Conservation (phyloP, 1,140 invertebrate species). For the Sipha flava region DNA sequence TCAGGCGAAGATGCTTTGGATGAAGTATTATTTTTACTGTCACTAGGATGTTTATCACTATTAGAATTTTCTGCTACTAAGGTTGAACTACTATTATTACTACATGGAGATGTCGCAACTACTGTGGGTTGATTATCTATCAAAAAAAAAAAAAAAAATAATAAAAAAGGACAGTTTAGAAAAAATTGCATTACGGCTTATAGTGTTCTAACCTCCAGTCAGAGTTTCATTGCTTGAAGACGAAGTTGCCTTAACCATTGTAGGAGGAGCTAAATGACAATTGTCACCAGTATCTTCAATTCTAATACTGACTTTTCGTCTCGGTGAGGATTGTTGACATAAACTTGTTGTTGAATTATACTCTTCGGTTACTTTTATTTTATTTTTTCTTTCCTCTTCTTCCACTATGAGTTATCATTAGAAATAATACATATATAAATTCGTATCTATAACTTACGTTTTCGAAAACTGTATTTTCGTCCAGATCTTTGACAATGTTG, state of each 20-base stretch:
- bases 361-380: neutral
- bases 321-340: conserved; percentile 35
- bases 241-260: conserved; percentile 55
- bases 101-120: conserved; percentile 4
- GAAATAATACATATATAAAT: neutral
- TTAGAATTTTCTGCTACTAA: conserved; percentile 12
- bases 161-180: neutral
- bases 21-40: neutral
- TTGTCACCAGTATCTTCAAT: conserved; percentile 48
- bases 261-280: conserved; percentile 49
- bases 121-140: conserved; percentile 19
- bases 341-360: conserved; percentile 11
- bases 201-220: conserved; percentile 50
- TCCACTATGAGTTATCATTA: conserved; percentile 43
- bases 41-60: neutral
- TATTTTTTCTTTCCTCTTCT: conserved; percentile 43
- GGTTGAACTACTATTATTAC: conserved; percentile 21
- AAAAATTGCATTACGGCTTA: conserved; percentile 6
- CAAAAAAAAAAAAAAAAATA: neutral
- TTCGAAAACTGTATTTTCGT: conserved; percentile 54
- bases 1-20: neutral
- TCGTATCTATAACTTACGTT: conserved; percentile 47
- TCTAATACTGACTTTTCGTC: conserved; percentile 44
- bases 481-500: conserved; percentile 43
- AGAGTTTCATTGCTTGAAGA: conserved; percentile 66